These are phyloP conservation scores for Agriopis aurantiaria DNA, from an alignment of 2,888 invertebrate species.

Conservation along the genomic window DNA sequence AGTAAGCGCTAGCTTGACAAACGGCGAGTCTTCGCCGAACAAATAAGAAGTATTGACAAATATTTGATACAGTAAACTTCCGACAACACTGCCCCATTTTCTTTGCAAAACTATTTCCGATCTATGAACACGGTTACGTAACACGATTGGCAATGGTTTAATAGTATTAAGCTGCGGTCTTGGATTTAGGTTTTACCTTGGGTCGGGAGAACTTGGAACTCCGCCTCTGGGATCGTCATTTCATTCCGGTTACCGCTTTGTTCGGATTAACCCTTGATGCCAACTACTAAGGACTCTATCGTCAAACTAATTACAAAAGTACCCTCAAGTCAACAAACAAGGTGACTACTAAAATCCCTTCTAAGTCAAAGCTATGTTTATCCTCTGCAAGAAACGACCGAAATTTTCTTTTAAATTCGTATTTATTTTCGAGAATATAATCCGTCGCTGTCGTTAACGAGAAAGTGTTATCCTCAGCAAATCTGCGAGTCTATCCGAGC, in stretches of 20 bases:
- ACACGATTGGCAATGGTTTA: constrained; percentile 61
- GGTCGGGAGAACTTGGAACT: constrained; percentile 59
- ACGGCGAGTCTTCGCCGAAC: constrained; percentile 33
- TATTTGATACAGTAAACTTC: constrained; percentile 37
- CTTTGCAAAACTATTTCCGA: constrained; percentile 42
- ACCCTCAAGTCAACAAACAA: constrained; percentile 27
- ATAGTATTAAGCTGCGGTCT: constrained; percentile 60
- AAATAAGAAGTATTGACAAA: constrained; percentile 39
- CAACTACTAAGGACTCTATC: constrained; percentile 51
- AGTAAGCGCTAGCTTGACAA: constrained; percentile 36
- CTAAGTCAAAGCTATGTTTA: constrained; percentile 15
- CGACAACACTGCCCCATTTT: constrained; percentile 30
- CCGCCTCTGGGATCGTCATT: constrained; percentile 51
- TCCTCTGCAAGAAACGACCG: not conserved
- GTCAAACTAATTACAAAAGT: constrained; percentile 56
- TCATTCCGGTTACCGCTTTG: constrained; percentile 54
- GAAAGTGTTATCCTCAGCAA: constrained; percentile 41
- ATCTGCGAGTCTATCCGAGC: constrained; percentile 50
- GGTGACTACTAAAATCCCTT: constrained; percentile 15
- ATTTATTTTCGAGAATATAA: constrained; percentile 27
- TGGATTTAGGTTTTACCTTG: constrained; percentile 58
- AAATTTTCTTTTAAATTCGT: constrained; percentile 19
- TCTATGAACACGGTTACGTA: constrained; percentile 42
- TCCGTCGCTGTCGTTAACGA: constrained; percentile 32
- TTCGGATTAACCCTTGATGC: constrained; percentile 62